These are phyloP conservation scores for Erpetoichthys calabaricus DNA, from an alignment of 2,797 vertebrate species.

Conservation along the genomic window DNA sequence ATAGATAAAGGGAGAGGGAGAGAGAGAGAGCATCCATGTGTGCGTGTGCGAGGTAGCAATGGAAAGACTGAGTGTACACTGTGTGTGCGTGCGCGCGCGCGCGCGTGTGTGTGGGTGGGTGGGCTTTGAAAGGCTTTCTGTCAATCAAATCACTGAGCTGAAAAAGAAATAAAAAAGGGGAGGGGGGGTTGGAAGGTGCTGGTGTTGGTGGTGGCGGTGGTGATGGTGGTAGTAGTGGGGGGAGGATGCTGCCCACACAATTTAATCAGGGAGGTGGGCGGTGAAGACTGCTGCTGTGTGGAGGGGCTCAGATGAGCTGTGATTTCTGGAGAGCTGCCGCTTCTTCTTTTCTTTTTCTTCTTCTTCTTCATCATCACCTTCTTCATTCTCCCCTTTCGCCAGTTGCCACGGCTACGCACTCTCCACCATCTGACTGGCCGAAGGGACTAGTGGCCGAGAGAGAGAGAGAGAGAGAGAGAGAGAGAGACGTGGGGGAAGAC, in stretches of 20 bases:
- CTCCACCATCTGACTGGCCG: constrained; percentile 37
- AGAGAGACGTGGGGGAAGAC: neutral
- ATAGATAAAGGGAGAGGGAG: constrained; percentile 1
- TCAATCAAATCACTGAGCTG: constrained; percentile 41
- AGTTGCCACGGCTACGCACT: constrained; percentile 62
- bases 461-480: constrained; percentile 21
- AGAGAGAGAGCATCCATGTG: too few species aligned
- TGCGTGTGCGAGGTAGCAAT: too few species aligned
- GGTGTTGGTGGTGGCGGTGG: constrained; percentile 11
- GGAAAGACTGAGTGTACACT: too few species aligned
- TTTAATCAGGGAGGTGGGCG: constrained; percentile 33
- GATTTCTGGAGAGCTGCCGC: constrained; percentile 9
- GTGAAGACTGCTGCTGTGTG: constrained; percentile 23
- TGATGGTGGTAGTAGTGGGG: constrained; percentile 34
- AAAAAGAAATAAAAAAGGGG: constrained; percentile 19
- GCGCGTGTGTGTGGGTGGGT: constrained; percentile 25
- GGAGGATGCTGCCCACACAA: constrained; percentile 23
- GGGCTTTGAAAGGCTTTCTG: constrained; percentile 38
- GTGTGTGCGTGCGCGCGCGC: too few species aligned
- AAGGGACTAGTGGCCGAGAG: constrained; percentile 13
- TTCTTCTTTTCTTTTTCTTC: too few species aligned
- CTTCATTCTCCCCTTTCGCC: constrained; percentile 28
- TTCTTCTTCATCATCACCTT: neutral
- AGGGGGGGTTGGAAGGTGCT: constrained; percentile 12
- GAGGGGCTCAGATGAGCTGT: constrained; percentile 8